Percentiles rank a stretch among this genome's conserved stretches.
Conservation (phyloP, 1,140 invertebrate genomes). For the Saccostrea cuccullata region DNA sequence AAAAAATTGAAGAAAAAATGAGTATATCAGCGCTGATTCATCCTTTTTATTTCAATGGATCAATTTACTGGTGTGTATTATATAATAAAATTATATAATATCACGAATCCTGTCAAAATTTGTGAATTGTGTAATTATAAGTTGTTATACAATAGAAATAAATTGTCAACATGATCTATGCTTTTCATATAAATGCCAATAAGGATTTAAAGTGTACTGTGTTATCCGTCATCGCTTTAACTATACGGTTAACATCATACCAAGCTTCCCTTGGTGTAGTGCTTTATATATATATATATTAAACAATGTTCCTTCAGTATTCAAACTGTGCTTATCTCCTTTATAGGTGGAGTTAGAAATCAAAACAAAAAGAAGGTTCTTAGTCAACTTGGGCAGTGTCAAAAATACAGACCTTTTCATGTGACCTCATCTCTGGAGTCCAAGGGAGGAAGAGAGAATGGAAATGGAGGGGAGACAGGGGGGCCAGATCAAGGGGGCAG, state of each 20-base stretch:
- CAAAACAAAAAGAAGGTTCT: slow-evolving; percentile 3
- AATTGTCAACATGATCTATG: no score
- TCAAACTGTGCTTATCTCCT: not conserved
- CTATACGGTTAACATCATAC: not conserved
- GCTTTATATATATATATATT: not conserved
- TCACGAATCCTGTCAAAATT: no score
- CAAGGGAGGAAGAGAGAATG: not conserved
- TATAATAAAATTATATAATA: no score
- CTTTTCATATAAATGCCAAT: no score
- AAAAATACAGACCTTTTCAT: not conserved
- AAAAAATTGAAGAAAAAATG: not conserved
- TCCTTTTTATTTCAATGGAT: no score
- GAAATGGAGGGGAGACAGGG: not conserved
- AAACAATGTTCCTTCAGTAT: not conserved
- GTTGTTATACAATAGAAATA: no score
- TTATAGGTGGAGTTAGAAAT: not conserved
- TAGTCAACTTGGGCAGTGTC: not conserved
- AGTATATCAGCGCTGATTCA: no score
- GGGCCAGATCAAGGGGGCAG: not conserved
- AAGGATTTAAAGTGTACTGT: no score
- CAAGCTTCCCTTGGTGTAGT: not conserved
- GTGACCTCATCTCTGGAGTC: slow-evolving; percentile 11
- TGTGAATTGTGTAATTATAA: no score
- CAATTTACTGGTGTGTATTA: no score
- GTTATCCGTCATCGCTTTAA: not conserved